Evolutionary conservation across 1,140 invertebrate species (phyloP), one percentile per base, ranked within the genome.

Genomic region (Cyclina sinensis): DNA sequence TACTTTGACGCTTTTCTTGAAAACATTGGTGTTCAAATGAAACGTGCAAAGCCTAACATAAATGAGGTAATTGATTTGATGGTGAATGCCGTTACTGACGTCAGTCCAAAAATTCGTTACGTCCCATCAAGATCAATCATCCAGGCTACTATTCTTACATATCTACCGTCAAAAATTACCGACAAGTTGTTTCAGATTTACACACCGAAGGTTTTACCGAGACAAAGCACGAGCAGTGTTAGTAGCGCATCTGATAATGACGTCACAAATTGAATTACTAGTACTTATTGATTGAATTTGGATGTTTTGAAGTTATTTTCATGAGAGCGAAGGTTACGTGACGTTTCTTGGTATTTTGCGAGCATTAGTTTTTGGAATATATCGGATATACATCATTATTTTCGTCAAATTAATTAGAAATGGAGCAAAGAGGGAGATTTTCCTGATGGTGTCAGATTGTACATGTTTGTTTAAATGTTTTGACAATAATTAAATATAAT

Each of bases 121-220:
- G 92, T 95, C 14, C 93, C 94, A 2, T 91, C 92, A 1, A 79
- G 43, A 48, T 94, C 91, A 90, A 65, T 91, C 14, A 51, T 94
- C 5, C 70, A 93, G 11, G 90, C 93, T 0, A 85, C 91, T 9
- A 86, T 94, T 32, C 88, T 94, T 39, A 87, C 86, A 57, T 89
- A 90, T n/a, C 86, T 94, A 18, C 93, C 94, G 96, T 97, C 14
- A 96, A 98, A 24, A 18, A n/a, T 92, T 18, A 92, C 91, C 0
- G 94, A 94, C 88, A 91, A 86, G 70, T 74, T 93, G 21, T 94
- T 94, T 81, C 78, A 80, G 35, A 76, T 62, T 0, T 84, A 83
- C 27, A 81, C 65, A 32, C 80, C 82, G 12, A 88, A 88, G 51
- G 1, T 32, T 14, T 24, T 62, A 57, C 86, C 86, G 9, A 48